Base-by-base conservation (phyloP, 64 coral and sea anemone genomes). In the Porites lutea region DNA sequence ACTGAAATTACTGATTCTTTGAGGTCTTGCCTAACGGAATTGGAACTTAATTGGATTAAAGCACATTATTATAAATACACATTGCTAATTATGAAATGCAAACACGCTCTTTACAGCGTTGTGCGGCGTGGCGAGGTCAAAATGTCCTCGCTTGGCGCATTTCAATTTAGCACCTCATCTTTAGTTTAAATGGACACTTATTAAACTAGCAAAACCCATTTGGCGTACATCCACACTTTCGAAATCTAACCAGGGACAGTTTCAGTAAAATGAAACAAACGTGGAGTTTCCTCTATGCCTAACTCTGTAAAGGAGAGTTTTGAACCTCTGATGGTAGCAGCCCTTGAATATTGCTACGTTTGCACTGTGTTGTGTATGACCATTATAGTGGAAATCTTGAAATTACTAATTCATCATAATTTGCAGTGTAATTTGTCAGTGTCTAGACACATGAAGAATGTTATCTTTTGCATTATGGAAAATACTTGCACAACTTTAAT, bases 1-100 rank as follows among this genome's bases (percentile, higher is more conserved):
- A 79, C 22, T 27, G 4, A 59, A 23, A 6, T 46, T 8, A 21
- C 5, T 81, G 55, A 62, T 58, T 81, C 0, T 48, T 81, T 59
- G 22, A 61, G 23, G 13, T 43, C 4, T 45, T 23, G 11, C 8
- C 6, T 3, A 13, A 63, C 57, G 57, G 78, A 81, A 63, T 59
- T 81, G 57, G 13, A 61, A 19, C 4, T 8, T 37, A 81, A 62
- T 81, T 62, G 37, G 78, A 63, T 81, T 62, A 81, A 63, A 60
- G 23, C 12, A 79, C 8, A 62, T 23, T 62, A 8, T 16, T 46
- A 15, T 18, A 57, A 57, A 57, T 57, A 57, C 21, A 12, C 68
- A 21, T 12, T 71, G 11, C 43, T 71, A 71, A 71, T 71, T 37
- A 71, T 71, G 20, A 71, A 71, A 71, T 71, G 43, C 22, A 71